Evolutionary conservation across 2,797 vertebrate genomes (phyloP), one percentile per base, ranked within the genome.

Genomic region (Enteromius anoplus): DNA sequence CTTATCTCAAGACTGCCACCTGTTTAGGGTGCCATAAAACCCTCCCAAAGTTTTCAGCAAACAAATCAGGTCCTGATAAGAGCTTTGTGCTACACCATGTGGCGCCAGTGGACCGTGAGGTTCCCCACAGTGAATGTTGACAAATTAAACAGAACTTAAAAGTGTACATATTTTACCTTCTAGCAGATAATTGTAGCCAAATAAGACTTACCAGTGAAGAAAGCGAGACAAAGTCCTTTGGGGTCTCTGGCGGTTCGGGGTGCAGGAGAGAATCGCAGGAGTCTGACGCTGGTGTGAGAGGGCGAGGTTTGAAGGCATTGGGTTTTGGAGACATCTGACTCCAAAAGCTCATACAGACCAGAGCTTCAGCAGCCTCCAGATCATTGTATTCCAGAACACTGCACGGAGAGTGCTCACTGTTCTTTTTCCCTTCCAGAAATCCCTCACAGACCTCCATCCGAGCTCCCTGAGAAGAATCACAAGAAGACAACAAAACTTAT

Each of bases 341-440:
- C 97, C 97, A 98, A 21, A 97, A 96, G 86, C 98, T 99, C 98
- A 99, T 99, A 70, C 97, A 99, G 87, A 99, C 96, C 84, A 99
- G 94, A 0, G 96, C 97, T 87, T 99, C 97, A 0, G 98, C 98
- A 0, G 98, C 98, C 89, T 99, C 98, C 1, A 99, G 95, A 90
- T 98, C 98, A 0, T 96, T 98, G 92, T 97, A 97, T 90, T 98
- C 97, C 91, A 97, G 88, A 88, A 91, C 11, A 85, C 94, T 94
- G 85, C 95, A 92, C 6, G 89, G 90, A 0, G 95, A 96, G 88
- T 94, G 93, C n/a, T 97, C 95, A 0, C 95, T 97, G 93, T 96
- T 96, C 80, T 96, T 93, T 86, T 96, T 96, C 85, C 96, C 93
- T 84, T 97, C 97, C 8, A 94, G 87, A 79, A 94, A 93, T 0